Base-by-base conservation (phyloP, 2,888 invertebrate genomes). In the Pelosia muscerda region DNA sequence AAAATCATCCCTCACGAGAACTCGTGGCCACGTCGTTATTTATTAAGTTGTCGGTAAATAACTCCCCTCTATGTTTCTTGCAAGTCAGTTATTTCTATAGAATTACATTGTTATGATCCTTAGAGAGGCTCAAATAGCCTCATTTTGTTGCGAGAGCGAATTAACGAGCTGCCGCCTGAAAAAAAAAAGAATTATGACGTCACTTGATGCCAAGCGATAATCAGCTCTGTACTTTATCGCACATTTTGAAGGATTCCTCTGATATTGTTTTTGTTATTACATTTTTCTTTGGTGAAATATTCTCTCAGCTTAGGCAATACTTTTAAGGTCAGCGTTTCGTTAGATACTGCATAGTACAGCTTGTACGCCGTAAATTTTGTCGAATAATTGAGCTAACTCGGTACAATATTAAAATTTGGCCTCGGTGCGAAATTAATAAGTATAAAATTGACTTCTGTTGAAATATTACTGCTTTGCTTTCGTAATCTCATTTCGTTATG, bases 121-220 rank as follows among this genome's bases (percentile, higher is more conserved):
- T 74, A 60, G 78, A 81, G 82, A 82, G 84, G 82, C 85, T 87
- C 86, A 82, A 88, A 88, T 88, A 79, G 83, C 85, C 84, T 84
- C 84, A 86, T 87, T 87, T 84, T 81, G 85, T 82, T 79, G 83
- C 80, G 78, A 82, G 82, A 82, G 83, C 75, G 85, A 87, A 87
- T 89, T 87, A 88, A 88, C 86, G 88, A 87, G 87, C 77, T 73
- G 73, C 70, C 73, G 74, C 70, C 72, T 77, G 76, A 81, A 84
- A 85, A 88, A 85, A 88, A 88, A 86, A 86, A 85, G 88, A 89
- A 83, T 84, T 86, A 89, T 88, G 78, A 82, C 86, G 86, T 86
- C 85, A 89, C 86, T 85, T 81, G 87, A 89, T 83, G 84, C 88
- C 76, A 75, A 76, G 74, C 81, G 82, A 85, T 88, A 87, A 87